phyloP scores from a whole-genome alignment of 2,113 vertebrate species.

The Oryzias melastigma region DNA sequence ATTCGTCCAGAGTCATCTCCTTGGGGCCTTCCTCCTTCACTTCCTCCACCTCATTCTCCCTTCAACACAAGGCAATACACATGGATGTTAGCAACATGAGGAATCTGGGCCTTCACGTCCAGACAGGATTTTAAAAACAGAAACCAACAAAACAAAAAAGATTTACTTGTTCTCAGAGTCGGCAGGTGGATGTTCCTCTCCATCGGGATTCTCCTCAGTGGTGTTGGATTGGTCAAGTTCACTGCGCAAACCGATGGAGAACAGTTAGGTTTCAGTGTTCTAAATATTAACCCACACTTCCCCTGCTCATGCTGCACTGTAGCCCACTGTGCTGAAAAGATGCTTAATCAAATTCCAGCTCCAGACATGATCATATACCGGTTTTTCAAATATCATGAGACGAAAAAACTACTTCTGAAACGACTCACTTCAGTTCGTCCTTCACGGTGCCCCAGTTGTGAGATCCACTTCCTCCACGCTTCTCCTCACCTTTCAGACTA shows the following conservation, averaged over 20 bases:
- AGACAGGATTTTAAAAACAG: not conserved
- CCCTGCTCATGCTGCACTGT: no score
- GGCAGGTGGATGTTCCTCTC: conserved; percentile 93
- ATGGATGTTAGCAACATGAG: not conserved
- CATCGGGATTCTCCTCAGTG: conserved; percentile 93
- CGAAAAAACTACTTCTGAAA: no score
- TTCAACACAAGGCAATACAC: conserved; percentile 55
- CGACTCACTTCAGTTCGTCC: conserved; percentile 91
- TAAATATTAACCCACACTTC: no score
- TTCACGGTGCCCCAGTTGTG: conserved; percentile 99
- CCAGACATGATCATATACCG: no score
- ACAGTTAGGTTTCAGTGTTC: no score
- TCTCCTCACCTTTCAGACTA: conserved; percentile 96
- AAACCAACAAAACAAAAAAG: not conserved
- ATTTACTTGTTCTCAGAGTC: conserved; percentile 98
- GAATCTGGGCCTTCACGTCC: not conserved
- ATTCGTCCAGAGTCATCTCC: conserved; percentile 99
- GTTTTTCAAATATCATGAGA: no score
- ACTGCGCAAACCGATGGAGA: conserved; percentile 61
- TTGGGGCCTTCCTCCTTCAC: conserved; percentile 96
- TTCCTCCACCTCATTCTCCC: conserved; percentile 97
- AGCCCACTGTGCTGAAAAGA: no score
- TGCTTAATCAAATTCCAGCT: no score
- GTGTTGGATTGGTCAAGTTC: conserved; percentile 94
- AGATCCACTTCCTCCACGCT: conserved; percentile 94